These are phyloP conservation scores for Vulpes lagopus DNA, from an alignment of 2,113 vertebrate species.

Conservation along the genomic window DNA sequence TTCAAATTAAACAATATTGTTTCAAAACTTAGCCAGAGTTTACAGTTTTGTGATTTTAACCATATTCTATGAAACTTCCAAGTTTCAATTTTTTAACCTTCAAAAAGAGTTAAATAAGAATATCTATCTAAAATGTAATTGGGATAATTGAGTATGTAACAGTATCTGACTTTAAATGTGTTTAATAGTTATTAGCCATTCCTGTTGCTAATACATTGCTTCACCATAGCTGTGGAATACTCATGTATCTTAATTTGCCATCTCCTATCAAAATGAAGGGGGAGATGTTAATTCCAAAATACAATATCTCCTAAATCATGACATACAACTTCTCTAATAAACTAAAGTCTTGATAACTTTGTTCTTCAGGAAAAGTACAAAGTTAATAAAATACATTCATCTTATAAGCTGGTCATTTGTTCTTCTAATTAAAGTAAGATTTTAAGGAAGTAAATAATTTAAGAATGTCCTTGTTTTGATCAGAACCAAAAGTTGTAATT, in stretches of 20 bases:
- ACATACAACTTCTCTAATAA: neutral
- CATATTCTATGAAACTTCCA: neutral
- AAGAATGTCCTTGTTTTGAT: conserved; percentile 54
- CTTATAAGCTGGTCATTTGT: neutral
- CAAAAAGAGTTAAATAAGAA: neutral
- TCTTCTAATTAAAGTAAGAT: conserved; percentile 37
- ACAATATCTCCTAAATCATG: neutral
- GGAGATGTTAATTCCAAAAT: neutral
- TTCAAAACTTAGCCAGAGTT: neutral
- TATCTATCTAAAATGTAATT: neutral
- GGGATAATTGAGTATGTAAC: neutral
- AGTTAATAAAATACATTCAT: conserved; percentile 66
- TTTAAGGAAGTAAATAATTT: conserved; percentile 66
- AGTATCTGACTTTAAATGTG: neutral
- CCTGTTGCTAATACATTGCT: neutral
- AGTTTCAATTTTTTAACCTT: neutral
- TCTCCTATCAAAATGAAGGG: neutral
- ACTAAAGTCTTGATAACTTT: neutral
- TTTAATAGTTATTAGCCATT: neutral
- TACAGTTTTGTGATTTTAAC: neutral
- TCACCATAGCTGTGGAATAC: neutral
- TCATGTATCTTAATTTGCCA: neutral
- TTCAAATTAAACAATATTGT: neutral
- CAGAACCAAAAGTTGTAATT: conserved; percentile 50
- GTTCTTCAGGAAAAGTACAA: conserved; percentile 38